These are phyloP conservation scores for Okapia johnstoni DNA, from an alignment of 2,113 vertebrate species.

Conservation along the genomic window DNA sequence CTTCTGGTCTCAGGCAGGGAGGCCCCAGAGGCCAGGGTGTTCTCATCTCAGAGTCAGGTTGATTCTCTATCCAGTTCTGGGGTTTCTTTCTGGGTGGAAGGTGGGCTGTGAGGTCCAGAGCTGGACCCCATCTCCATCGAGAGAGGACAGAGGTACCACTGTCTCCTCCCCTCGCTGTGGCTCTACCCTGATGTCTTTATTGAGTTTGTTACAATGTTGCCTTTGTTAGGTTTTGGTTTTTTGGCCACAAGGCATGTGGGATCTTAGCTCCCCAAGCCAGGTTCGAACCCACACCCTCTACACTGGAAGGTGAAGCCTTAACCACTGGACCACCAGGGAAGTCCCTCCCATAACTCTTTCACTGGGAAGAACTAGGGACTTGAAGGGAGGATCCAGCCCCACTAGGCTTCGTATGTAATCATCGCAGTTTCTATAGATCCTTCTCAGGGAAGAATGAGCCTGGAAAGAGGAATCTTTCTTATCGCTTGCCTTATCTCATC, in stretches of 20 bases:
- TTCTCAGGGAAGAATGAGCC: not conserved
- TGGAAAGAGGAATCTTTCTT: not conserved
- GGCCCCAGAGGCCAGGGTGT: not conserved
- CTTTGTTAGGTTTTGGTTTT: not conserved
- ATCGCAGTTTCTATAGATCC: not conserved
- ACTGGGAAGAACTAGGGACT: not conserved
- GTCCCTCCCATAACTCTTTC: not conserved
- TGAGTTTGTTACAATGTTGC: not conserved
- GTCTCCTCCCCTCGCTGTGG: rapidly evolving
- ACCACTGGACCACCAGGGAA: not conserved
- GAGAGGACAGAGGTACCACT: not conserved
- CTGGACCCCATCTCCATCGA: rapidly evolving
- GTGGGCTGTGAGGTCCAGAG: not conserved
- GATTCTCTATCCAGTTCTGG: not conserved
- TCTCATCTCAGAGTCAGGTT: not conserved
- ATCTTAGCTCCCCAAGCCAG: not conserved
- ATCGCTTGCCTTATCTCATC: not conserved
- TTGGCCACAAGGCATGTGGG: not conserved
- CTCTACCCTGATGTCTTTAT: not conserved
- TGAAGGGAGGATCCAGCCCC: not conserved
- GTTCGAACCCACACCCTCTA: not conserved
- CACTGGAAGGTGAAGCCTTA: not conserved
- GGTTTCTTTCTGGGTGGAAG: not conserved
- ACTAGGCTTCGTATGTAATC: too few species aligned
- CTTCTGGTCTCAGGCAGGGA: not conserved